These are phyloP conservation scores for Erynnis tages DNA, from an alignment of 2,888 invertebrate species.

Conservation along the genomic window DNA sequence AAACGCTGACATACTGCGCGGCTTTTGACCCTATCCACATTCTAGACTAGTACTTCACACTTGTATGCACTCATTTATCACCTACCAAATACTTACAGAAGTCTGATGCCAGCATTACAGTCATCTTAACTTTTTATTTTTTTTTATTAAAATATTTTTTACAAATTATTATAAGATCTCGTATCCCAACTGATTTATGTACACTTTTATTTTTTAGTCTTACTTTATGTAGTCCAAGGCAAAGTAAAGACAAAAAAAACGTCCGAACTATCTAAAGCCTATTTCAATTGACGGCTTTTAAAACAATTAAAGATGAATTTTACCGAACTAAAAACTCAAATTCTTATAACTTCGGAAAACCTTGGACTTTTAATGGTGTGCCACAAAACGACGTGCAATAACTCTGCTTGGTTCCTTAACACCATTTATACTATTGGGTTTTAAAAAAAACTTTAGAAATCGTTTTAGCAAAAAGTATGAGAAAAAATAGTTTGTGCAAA, in stretches of 20 bases:
- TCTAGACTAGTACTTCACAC: slow-evolving; percentile 75
- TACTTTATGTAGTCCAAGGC: too few species aligned
- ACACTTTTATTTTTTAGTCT: too few species aligned
- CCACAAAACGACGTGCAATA: slow-evolving; percentile 32
- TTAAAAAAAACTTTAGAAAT: slow-evolving; percentile 42
- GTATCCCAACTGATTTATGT: too few species aligned
- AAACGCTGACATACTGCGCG: slow-evolving; percentile 81
- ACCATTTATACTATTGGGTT: slow-evolving; percentile 25
- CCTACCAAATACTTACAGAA: slow-evolving; percentile 29
- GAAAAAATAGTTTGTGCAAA: slow-evolving; percentile 75
- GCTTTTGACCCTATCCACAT: slow-evolving; percentile 80
- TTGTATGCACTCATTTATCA: slow-evolving; percentile 59
- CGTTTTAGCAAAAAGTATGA: slow-evolving; percentile 48
- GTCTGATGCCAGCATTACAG: background rate
- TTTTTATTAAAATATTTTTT: background rate
- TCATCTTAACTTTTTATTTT: background rate
- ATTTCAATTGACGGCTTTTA: too few species aligned
- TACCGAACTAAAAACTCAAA: too few species aligned
- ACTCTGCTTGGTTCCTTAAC: slow-evolving; percentile 40
- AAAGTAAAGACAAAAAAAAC: too few species aligned
- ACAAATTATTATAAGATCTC: too few species aligned
- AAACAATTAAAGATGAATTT: too few species aligned
- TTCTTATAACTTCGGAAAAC: too few species aligned
- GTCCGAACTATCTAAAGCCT: too few species aligned
- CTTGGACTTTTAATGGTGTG: background rate